Conservation (phyloP, 2,888 invertebrate species). For the Aleiodes alternator region DNA sequence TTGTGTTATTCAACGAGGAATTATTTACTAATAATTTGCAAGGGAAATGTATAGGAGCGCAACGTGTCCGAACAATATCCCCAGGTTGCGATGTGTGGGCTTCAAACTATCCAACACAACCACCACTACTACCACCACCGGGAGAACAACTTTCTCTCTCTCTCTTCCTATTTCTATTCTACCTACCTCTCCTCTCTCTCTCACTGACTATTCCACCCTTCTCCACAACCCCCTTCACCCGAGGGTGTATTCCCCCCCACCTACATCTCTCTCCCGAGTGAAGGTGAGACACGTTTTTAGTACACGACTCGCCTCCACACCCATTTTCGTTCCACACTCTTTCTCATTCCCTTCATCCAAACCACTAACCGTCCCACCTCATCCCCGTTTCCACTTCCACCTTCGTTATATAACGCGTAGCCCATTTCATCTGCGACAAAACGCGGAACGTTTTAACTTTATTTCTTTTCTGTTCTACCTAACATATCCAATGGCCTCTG, state of each 20-base stretch:
- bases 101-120: not conserved
- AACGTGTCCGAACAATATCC: constrained; percentile 45
- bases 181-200: not conserved
- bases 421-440: constrained; percentile 38
- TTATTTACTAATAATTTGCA: constrained; percentile 53
- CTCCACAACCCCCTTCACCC: not conserved
- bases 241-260: not conserved
- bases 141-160: constrained; percentile 4
- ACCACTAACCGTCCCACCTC: not conserved
- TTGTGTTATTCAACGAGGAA: not conserved
- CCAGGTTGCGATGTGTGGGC: constrained; percentile 24
- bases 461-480: not conserved
- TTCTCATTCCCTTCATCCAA: not conserved
- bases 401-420: not conserved
- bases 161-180: not conserved
- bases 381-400: not conserved
- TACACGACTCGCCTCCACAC: constrained; percentile 43
- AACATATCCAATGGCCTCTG: not conserved
- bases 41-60: constrained; percentile 46
- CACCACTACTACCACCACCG: not conserved
- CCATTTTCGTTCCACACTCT: constrained; percentile 12
- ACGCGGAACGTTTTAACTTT: constrained; percentile 21
- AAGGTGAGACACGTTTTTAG: constrained; percentile 48
- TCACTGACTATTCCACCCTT: not conserved
- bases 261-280: constrained; percentile 27